A percentile compares a stretch with the other conserved stretches of the same genome.
Evolutionary conservation across 1,140 invertebrate genomes (phyloP).

Genomic region (Diabrotica undecimpunctata): DNA sequence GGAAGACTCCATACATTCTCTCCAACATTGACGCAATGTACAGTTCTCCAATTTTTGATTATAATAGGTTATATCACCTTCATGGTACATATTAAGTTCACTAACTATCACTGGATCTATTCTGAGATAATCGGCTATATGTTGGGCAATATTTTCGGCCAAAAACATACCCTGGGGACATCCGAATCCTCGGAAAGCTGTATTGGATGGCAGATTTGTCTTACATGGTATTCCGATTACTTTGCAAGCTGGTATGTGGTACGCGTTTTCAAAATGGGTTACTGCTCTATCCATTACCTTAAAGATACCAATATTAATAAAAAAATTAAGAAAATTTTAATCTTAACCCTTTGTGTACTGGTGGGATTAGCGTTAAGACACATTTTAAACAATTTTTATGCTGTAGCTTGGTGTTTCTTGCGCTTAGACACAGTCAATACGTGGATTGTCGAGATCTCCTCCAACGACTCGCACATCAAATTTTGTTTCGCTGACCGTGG

Average conservation of each 20-base stretch:
- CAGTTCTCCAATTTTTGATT: conserved; percentile 72
- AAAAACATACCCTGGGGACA: conserved; percentile 87
- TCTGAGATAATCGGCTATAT: conserved; percentile 68
- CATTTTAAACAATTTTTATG: too few species aligned
- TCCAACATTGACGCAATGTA: conserved; percentile 75
- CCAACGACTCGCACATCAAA: too few species aligned
- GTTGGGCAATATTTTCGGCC: conserved; percentile 71
- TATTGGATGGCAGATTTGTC: conserved; percentile 86
- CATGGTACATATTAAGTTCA: conserved; percentile 75
- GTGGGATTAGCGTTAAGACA: too few species aligned
- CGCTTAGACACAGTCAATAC: too few species aligned
- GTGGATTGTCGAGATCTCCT: too few species aligned
- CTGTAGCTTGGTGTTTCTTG: too few species aligned
- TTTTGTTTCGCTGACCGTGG: too few species aligned
- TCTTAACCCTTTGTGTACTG: too few species aligned
- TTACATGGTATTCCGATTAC: conserved; percentile 70
- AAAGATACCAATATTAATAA: neutral
- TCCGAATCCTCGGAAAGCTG: conserved; percentile 87
- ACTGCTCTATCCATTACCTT: conserved; percentile 57
- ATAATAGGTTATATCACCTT: conserved; percentile 76
- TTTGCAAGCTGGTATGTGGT: conserved; percentile 67
- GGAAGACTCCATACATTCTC: conserved; percentile 73
- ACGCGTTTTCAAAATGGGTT: conserved; percentile 76
- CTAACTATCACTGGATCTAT: conserved; percentile 56
- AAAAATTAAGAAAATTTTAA: too few species aligned